phyloP scores from a whole-genome alignment of 2,797 vertebrate genomes.

The Tangara arthus region DNA sequence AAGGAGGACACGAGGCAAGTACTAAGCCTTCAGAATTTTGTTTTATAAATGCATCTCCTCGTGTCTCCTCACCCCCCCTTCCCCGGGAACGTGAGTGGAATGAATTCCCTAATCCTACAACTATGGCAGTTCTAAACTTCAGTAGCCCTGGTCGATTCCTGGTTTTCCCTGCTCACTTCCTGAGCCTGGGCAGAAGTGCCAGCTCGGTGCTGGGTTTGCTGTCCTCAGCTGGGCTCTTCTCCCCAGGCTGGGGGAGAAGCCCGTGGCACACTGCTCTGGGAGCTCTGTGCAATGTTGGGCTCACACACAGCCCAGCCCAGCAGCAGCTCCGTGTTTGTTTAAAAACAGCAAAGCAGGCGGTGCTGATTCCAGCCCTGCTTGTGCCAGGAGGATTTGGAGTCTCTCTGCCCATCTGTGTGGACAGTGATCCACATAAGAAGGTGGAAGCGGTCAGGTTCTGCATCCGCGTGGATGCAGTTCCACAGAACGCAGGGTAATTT shows the following conservation, averaged over 20 bases:
- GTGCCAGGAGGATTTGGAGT: background rate
- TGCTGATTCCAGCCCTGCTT: background rate
- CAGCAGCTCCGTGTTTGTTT: background rate
- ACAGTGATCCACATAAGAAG: fast-evolving
- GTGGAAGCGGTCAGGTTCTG: background rate
- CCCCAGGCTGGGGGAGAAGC: no score
- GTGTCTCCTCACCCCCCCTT: background rate
- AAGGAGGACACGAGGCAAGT: conserved; percentile 11
- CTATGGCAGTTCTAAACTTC: background rate
- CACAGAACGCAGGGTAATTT: fast-evolving
- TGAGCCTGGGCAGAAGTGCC: background rate
- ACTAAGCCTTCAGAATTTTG: background rate
- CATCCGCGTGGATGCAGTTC: background rate
- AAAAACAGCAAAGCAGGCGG: background rate
- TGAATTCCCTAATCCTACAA: background rate
- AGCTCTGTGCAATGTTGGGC: background rate
- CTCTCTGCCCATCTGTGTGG: fast-evolving
- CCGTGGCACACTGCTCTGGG: fast-evolving
- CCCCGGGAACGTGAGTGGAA: background rate
- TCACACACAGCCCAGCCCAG: background rate
- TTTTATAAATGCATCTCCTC: fast-evolving
- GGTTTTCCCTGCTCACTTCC: fast-evolving
- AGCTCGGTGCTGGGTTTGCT: background rate
- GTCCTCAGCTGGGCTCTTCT: background rate
- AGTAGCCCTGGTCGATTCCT: background rate